These are phyloP conservation scores for Sebastiscus tertius DNA, from an alignment of 2,797 vertebrate genomes.

Conservation along the genomic window DNA sequence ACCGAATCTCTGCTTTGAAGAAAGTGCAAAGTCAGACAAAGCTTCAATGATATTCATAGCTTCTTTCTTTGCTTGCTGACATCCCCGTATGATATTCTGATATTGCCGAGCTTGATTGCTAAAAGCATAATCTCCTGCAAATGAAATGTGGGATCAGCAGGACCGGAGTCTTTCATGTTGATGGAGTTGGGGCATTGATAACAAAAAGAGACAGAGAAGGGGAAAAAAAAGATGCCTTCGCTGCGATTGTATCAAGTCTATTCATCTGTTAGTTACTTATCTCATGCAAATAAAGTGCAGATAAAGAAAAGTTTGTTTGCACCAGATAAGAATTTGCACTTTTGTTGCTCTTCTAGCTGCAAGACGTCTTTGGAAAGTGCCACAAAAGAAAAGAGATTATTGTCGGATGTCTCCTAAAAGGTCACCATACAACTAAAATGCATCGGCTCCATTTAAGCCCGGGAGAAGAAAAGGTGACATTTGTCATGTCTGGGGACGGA, in stretches of 20 bases:
- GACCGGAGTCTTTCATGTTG: constrained; percentile 54
- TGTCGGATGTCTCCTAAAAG: constrained; percentile 42
- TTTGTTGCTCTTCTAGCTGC: background rate
- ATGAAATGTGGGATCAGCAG: constrained; percentile 61
- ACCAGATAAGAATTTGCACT: background rate
- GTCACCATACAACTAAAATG: constrained; percentile 41
- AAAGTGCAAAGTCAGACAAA: constrained; percentile 52
- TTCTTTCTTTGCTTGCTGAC: constrained; percentile 39
- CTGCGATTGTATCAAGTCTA: constrained; percentile 31
- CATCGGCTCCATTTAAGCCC: constrained; percentile 24
- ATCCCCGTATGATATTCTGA: constrained; percentile 34
- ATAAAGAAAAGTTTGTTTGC: background rate
- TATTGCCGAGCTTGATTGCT: constrained; percentile 40
- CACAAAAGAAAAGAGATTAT: constrained; percentile 11
- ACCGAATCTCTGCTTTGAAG: constrained; percentile 37
- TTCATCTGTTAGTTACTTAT: constrained; percentile 36
- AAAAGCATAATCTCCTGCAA: constrained; percentile 54
- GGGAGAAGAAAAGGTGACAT: constrained; percentile 50
- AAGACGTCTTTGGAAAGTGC: background rate
- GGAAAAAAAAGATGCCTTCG: background rate
- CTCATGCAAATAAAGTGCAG: constrained; percentile 18
- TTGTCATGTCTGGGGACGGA: constrained; percentile 35
- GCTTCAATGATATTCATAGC: constrained; percentile 54
- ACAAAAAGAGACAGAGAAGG: constrained; percentile 16
- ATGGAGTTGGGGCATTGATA: constrained; percentile 48